Percentiles rank a stretch among this genome's conserved stretches.
phyloP scores from a whole-genome alignment of 2,797 vertebrate species.

The Pangasius sanitwongsei region DNA sequence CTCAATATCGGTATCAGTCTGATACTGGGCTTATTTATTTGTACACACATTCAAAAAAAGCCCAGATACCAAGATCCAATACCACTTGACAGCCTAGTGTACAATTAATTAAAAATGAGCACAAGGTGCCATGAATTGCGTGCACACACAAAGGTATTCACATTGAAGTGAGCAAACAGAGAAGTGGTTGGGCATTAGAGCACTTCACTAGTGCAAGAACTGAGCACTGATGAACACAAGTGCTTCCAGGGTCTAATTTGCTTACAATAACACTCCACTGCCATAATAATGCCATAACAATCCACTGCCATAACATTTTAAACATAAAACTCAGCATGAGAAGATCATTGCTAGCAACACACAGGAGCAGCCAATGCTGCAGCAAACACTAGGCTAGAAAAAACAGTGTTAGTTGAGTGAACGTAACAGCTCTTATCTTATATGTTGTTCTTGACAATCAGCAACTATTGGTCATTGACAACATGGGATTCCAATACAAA shows the following conservation, averaged over 20 bases:
- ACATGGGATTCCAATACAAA: neutral
- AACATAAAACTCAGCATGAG: neutral
- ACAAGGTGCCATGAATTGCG: neutral
- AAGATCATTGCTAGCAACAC: neutral
- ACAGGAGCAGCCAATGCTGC: neutral
- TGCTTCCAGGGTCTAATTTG: neutral
- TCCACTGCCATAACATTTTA: neutral
- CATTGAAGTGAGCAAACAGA: neutral
- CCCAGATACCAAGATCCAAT: neutral
- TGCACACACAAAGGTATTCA: neutral
- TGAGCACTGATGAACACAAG: neutral
- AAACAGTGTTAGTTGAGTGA: neutral
- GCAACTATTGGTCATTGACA: neutral
- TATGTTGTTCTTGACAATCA: neutral
- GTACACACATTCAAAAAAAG: neutral
- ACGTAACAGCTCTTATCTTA: neutral
- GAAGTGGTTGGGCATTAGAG: neutral
- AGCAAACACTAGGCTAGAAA: neutral
- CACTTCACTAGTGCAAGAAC: neutral
- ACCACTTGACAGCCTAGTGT: too few species aligned
- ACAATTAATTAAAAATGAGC: neutral
- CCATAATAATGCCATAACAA: neutral
- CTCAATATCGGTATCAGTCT: neutral
- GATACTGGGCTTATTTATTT: neutral
- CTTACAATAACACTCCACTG: neutral